Evolutionary conservation across 2,113 vertebrate species (phyloP).

Genomic region (Gallinago jamesoni): DNA sequence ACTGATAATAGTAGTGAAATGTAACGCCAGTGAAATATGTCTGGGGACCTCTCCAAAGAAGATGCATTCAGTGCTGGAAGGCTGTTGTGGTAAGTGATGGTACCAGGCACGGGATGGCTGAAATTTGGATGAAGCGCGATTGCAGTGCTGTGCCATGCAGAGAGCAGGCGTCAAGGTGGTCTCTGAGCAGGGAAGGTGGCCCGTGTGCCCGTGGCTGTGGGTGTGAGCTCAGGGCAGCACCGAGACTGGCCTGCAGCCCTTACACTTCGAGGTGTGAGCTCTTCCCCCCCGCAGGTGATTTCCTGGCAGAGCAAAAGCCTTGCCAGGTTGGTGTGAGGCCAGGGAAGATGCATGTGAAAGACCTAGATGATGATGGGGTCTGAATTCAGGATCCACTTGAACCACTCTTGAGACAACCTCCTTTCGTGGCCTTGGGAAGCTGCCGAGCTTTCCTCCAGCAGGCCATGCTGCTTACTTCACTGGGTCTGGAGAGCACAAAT

Average conservation of each 20-base stretch:
- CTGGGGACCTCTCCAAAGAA: neutral
- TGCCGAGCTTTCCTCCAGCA: neutral
- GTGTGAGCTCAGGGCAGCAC: neutral
- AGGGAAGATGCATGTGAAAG: neutral
- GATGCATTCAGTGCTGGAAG: neutral
- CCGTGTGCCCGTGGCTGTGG: rapidly evolving
- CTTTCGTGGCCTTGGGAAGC: neutral
- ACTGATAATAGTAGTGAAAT: neutral
- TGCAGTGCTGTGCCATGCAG: rapidly evolving
- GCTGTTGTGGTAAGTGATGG: too few relatives aligned
- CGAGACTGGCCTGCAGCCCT: neutral
- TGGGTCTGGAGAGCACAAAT: neutral
- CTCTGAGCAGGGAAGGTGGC: neutral
- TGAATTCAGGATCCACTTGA: neutral
- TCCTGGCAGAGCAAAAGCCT: neutral
- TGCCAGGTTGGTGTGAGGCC: neutral
- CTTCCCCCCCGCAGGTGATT: too few relatives aligned
- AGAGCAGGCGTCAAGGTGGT: neutral
- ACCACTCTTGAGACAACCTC: neutral
- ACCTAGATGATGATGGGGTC: neutral
- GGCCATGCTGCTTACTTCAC: neutral
- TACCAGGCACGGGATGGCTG: neutral
- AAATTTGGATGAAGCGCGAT: neutral
- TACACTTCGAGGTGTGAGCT: neutral
- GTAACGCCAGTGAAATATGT: neutral